Conservation (phyloP, 2,888 invertebrate genomes). For the Pantelozetes paolii region DNA sequence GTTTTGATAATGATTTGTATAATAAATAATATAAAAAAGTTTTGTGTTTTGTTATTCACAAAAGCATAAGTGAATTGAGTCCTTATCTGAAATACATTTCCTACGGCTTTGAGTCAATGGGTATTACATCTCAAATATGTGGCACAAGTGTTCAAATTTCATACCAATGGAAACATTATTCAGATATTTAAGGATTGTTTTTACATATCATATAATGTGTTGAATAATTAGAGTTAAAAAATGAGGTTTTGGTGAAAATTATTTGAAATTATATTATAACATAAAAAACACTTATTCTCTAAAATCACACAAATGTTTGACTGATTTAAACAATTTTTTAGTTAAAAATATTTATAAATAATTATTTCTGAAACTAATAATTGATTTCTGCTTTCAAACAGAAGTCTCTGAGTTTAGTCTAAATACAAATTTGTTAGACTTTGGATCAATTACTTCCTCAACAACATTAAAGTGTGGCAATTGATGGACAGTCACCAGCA, state of each 20-base stretch:
- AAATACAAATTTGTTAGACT: conserved; percentile 89
- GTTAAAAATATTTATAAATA: not conserved
- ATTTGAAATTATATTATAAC: too few relatives aligned
- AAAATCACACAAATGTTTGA: not conserved
- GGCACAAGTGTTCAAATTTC: conserved; percentile 14
- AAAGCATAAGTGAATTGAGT: not conserved
- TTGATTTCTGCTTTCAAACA: conserved; percentile 60
- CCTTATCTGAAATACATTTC: not conserved
- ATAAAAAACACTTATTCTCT: too few relatives aligned
- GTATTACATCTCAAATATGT: not conserved
- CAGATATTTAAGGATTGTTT: not conserved
- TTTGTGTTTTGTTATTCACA: not conserved
- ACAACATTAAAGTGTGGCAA: conserved; percentile 90
- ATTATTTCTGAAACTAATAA: not conserved
- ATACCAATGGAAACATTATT: not conserved
- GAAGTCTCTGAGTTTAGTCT: conserved; percentile 93
- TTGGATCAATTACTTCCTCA: conserved; percentile 93
- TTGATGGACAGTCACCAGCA: conserved; percentile 76
- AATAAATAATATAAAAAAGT: not conserved
- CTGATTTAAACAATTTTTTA: not conserved
- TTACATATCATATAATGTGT: not conserved
- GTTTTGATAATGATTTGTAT: not conserved
- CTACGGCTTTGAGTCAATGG: too few relatives aligned
- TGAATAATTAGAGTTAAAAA: not conserved
- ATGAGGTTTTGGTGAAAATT: not conserved